phyloP scores from a whole-genome alignment of 2,113 vertebrate species.

The Callithrix jacchus region DNA sequence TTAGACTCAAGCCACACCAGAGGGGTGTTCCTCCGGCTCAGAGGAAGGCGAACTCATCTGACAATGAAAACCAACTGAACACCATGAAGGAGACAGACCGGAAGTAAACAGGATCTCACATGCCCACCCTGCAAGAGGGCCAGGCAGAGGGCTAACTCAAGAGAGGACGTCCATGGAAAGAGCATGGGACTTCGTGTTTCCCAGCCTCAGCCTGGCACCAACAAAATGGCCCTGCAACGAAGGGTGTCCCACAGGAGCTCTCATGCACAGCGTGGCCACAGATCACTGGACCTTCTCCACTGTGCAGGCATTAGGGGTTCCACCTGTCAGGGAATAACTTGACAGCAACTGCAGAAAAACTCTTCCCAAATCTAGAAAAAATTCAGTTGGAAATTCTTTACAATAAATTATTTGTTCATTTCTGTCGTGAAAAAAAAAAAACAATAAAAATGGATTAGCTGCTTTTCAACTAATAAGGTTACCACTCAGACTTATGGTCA shows the following conservation, averaged over 20 bases:
- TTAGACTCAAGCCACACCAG: rapidly evolving
- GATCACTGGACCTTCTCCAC: rapidly evolving
- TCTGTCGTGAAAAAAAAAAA: neutral
- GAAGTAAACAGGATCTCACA: neutral
- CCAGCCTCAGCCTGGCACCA: neutral
- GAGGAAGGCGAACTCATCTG: neutral
- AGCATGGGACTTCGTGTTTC: rapidly evolving
- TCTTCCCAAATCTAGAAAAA: neutral
- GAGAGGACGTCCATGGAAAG: rapidly evolving
- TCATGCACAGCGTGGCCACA: too few relatives aligned
- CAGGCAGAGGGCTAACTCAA: neutral
- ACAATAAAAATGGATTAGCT: neutral
- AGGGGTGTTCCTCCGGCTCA: neutral
- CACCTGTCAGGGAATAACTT: neutral
- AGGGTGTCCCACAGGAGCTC: neutral
- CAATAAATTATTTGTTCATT: neutral
- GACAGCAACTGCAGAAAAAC: neutral
- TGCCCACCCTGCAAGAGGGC: rapidly evolving
- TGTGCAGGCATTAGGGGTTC: rapidly evolving
- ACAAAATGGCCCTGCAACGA: rapidly evolving
- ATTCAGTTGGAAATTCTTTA: neutral
- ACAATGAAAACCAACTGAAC: neutral
- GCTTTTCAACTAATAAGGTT: neutral
- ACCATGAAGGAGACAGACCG: neutral
- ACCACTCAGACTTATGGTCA: neutral